phyloP scores from a whole-genome alignment of 2,797 vertebrate genomes.

The Sylvia borin region DNA sequence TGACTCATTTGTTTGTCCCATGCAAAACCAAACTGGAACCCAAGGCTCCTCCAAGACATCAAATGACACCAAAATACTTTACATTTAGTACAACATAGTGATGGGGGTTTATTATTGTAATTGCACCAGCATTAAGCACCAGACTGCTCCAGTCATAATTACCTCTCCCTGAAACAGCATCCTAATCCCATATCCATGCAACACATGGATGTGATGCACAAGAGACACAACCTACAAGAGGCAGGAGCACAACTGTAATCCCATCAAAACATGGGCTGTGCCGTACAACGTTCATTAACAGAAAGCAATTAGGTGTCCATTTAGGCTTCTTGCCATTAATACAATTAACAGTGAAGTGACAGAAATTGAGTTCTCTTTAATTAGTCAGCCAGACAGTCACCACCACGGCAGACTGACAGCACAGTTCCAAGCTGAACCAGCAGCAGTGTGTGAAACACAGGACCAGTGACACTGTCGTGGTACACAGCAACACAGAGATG shows the following conservation, averaged over 20 bases:
- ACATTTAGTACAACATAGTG: not conserved
- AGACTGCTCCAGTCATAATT: not conserved
- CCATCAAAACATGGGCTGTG: not conserved
- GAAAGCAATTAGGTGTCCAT: not conserved
- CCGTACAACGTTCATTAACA: fast-evolving
- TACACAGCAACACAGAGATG: not conserved
- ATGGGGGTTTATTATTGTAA: not conserved
- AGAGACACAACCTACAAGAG: not conserved
- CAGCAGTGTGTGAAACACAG: not conserved
- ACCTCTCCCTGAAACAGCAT: not conserved
- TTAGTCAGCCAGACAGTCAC: not conserved
- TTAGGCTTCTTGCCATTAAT: not conserved
- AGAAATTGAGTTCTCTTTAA: not conserved
- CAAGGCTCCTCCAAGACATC: not conserved
- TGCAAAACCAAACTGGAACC: not conserved
- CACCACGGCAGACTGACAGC: not conserved
- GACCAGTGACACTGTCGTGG: not conserved
- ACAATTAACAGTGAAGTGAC: not conserved
- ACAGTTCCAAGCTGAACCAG: not conserved
- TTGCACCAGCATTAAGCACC: not conserved
- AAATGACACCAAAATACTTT: not conserved
- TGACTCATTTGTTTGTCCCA: not conserved
- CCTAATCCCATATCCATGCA: not conserved
- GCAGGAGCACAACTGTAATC: not conserved
- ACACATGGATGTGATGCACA: not conserved